Evolutionary conservation across 2,113 vertebrate species (phyloP).

Genomic region (human (Homo sapiens)): GRCh38 chr3:21894501-21895000

Average conservation of each 20-base stretch:
- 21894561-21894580: not conserved
- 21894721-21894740: not conserved
- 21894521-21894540: not conserved
- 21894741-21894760: not conserved
- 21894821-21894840: not conserved
- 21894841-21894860: not conserved
- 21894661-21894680: constrained; percentile 86
- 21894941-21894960: not conserved
- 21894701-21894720: constrained; percentile 33
- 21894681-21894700: constrained; percentile 55
- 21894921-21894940: not conserved
- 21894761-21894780: not conserved
- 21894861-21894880: not conserved
- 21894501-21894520: not conserved
- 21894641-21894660: constrained; percentile 81
- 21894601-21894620: constrained; percentile 54
- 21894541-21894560: not conserved
- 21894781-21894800: not conserved
- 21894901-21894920: not conserved
- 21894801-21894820: not conserved
- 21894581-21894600: not conserved
- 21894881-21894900: not conserved
- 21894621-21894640: constrained; percentile 26
- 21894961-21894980: not conserved
- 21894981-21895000: not conserved